Percentiles rank a stretch among this genome's conserved stretches.
Conservation (phyloP, 2,113 vertebrate species). For the Mus pahari region DNA sequence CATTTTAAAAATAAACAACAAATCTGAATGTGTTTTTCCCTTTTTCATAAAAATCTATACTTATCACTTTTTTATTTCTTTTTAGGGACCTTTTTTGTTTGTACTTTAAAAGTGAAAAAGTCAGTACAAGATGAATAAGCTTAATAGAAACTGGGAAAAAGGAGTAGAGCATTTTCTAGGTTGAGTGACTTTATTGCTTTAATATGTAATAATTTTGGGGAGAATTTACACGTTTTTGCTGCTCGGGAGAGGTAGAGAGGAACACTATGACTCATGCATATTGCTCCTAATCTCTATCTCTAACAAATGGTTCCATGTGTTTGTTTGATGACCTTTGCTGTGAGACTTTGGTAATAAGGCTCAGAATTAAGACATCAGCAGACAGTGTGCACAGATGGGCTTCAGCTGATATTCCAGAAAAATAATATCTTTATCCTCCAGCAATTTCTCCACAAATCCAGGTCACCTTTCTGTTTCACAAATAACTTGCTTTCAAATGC, state of each 20-base stretch:
- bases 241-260: background rate
- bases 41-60: slow-evolving; percentile 66
- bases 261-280: slow-evolving; percentile 40
- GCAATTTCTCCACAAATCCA: slow-evolving; percentile 59
- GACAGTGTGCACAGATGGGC: slow-evolving; percentile 39
- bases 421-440: slow-evolving; percentile 58
- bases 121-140: slow-evolving; percentile 62
- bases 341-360: slow-evolving; percentile 66
- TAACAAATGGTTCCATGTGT: slow-evolving; percentile 52
- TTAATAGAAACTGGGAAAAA: slow-evolving; percentile 58
- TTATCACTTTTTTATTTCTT: slow-evolving; percentile 77
- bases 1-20: slow-evolving; percentile 52
- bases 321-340: slow-evolving; percentile 69
- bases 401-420: slow-evolving; percentile 64
- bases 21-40: slow-evolving; percentile 64
- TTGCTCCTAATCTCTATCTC: slow-evolving; percentile 57
- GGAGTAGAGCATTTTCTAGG: slow-evolving; percentile 64
- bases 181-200: slow-evolving; percentile 42
- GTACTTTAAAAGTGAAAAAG: slow-evolving; percentile 68
- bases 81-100: slow-evolving; percentile 15
- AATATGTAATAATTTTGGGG: slow-evolving; percentile 56
- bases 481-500: slow-evolving; percentile 62
- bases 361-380: slow-evolving; percentile 72
- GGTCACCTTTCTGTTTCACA: slow-evolving; percentile 29
- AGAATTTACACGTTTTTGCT: slow-evolving; percentile 26